Evolutionary conservation across 2,888 invertebrate species (phyloP), one percentile per base, ranked within the genome.

Genomic region (Sarcophaga caerulescens): DNA sequence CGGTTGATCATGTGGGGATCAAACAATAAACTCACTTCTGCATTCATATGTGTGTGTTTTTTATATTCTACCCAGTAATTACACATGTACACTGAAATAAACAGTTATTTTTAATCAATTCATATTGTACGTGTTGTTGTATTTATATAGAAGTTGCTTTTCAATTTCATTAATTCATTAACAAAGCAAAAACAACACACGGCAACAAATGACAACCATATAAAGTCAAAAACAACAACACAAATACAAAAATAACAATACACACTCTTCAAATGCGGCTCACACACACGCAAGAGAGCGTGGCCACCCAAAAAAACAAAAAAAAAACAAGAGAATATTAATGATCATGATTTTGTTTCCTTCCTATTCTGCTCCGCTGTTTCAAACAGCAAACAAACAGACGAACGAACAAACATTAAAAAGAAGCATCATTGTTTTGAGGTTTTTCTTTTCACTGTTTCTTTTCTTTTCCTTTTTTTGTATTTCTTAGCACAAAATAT

Each of bases 31-130:
- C 68, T 14, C 66, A 11, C 66, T 68, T 19, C 11, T 45, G 8
- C 14, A 47, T 47, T 47, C 6, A 60, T 44, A 35, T 44, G n/a
- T 63, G 44, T 71, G 23, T 4, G 35, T 35, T 35, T 35, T 35
- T 35, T 35, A 8, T 35, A 35, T 35, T 35, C 35, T 35, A 35
- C 35, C 10, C 35, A 52, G 52, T 52, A 17, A 52, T 52, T 52
- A 63, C 63, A 45, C n/a, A 10, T 23, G 57, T 17, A 69, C 11
- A 2, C 2, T 19, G 12, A 65, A 35, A 68, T 75, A 25, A 77
- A 75, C 78, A 62, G 78, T 86, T 86, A 86, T 75, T 75, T 65
- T 66, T 84, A 81, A 81, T 84, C 65, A 75, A 84, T 78, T 81
- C 12, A 57, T 81, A 80, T 78, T 81, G 66, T 70, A 81, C 45